Base-by-base conservation (phyloP, 1,140 invertebrate genomes). In the Drosophila tropicalis region DNA sequence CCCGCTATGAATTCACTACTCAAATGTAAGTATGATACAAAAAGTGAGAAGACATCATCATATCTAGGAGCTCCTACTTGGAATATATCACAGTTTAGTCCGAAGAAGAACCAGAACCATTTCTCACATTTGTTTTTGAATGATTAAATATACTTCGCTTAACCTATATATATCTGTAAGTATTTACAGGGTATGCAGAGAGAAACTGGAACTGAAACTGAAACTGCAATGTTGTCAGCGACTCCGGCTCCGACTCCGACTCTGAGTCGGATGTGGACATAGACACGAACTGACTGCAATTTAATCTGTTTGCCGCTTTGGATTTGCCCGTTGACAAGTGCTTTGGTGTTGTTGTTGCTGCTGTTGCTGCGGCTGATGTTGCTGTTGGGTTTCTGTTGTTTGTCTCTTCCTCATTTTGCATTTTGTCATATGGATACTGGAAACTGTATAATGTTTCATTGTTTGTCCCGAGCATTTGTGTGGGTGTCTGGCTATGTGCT, bases 221-320 rank as follows among this genome's bases (percentile, higher is more conserved):
- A 25, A n/a, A 54, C 17, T 34, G 44, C 40, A 51, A 62, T 44
- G 40, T n/a, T 44, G 40, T 7, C 60, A 62, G 13, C 36, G 60
- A 62, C 15, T 40, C 41, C 13, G 5, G 44, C 44, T 22, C 17
- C 44, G 13, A 63, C 25, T 29, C 22, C 44, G 22, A 62, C 25
- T 44, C 19, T n/a, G 41, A 47, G n/a, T 32, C 25, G 39, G 40
- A 47, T 47, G 61, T 63, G 39, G 61, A 63, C 39, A 44, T 63
- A 22, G 25, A 63, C 41, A 55, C n/a, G 19, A 17, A 55, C 41
- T 63, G 63, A 67, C 58, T 74, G 80, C 73, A 83, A 83, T 79
- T 83, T 83, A 84, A 82, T 85, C 80, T 77, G 76, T 47, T 60
- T 74, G 65, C 17, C 67, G 22, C 62, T 67, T 75, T 25, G 39